Evolutionary conservation across 2,888 invertebrate species (phyloP).

Genomic region (Zele albiditarsus): DNA sequence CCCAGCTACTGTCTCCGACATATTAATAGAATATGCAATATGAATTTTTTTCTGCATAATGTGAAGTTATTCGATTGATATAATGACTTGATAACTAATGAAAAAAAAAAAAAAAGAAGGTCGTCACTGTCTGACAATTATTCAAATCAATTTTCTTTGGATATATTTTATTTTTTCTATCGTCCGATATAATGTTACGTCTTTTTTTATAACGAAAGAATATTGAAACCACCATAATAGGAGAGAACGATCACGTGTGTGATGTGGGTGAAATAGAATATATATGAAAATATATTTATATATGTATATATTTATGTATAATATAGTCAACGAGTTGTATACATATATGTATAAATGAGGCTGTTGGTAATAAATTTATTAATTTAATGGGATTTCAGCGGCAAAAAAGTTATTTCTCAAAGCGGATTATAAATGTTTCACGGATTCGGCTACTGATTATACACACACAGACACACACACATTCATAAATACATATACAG

Average conservation of each 20-base stretch:
- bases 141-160: too few relatives aligned
- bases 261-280: slow-evolving; percentile 39
- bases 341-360: slow-evolving; percentile 34
- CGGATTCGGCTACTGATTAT: slow-evolving; percentile 20
- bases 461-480: neutral
- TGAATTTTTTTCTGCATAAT: slow-evolving; percentile 59
- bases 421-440: slow-evolving; percentile 49
- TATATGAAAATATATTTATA: slow-evolving; percentile 8
- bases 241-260: neutral
- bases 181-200: too few relatives aligned
- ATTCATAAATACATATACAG: neutral
- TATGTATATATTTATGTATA: neutral
- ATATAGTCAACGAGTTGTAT: slow-evolving; percentile 6
- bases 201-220: neutral
- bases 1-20: neutral
- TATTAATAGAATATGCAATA: slow-evolving; percentile 71
- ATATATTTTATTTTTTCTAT: too few relatives aligned
- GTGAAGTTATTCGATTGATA: too few relatives aligned
- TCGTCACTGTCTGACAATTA: too few relatives aligned
- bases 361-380: slow-evolving; percentile 60
- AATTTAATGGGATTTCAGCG: slow-evolving; percentile 58
- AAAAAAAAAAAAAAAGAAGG: too few relatives aligned
- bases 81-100: too few relatives aligned
- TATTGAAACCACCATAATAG: neutral
- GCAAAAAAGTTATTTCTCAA: slow-evolving; percentile 39